phyloP scores from a whole-genome alignment of 2,797 vertebrate species.

The Peromyscus eremicus region DNA sequence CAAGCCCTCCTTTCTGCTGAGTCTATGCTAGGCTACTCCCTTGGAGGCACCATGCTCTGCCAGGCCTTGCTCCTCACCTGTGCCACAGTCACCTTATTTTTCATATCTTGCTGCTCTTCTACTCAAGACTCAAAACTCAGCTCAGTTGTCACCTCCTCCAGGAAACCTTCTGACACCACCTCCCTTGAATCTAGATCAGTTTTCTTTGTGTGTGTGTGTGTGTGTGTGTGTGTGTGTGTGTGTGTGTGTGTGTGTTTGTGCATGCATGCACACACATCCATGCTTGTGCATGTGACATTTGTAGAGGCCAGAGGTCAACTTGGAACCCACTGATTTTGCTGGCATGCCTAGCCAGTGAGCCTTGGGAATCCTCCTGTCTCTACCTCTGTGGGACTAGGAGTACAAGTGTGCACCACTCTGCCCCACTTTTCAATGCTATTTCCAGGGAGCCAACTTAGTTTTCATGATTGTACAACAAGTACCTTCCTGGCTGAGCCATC shows the following conservation, averaged over 20 bases:
- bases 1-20: neutral
- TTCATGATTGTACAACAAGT: neutral
- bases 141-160: constrained; percentile 26
- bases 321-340: neutral
- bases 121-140: neutral
- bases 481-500: neutral
- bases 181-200: neutral
- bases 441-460: neutral
- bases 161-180: neutral
- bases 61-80: neutral
- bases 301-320: neutral
- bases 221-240: neutral
- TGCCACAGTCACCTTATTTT: neutral
- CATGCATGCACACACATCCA: neutral
- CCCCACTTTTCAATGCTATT: neutral
- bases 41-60: neutral
- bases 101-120: neutral
- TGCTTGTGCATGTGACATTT: neutral
- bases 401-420: neutral
- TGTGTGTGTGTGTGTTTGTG: neutral
- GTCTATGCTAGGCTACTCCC: neutral
- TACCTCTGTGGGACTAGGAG: neutral
- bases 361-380: neutral
- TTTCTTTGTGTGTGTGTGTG: neutral
- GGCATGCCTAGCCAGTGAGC: neutral